Percentiles rank a stretch among this genome's conserved stretches.
Conservation (phyloP, 1,140 invertebrate species). For the Brachionus plicatilis region DNA sequence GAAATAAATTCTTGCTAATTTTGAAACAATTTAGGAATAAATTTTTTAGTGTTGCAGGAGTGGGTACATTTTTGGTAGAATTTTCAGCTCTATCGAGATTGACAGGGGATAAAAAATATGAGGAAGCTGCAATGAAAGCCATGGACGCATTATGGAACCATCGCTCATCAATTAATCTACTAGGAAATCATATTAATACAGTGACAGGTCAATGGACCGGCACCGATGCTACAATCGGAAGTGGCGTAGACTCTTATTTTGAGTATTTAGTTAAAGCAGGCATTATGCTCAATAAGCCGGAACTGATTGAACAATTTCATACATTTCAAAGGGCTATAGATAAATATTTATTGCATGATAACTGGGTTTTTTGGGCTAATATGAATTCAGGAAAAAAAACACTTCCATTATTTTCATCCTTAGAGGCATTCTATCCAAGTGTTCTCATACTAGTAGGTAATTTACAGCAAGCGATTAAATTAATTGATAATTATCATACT, state of each 20-base stretch:
- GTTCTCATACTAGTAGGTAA: slow-evolving; percentile 64
- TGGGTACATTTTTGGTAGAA: slow-evolving; percentile 93
- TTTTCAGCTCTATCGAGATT: slow-evolving; percentile 89
- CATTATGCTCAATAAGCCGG: slow-evolving; percentile 66
- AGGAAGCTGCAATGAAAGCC: slow-evolving; percentile 84
- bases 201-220: slow-evolving; percentile 91
- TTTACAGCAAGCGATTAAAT: neutral
- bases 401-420: slow-evolving; percentile 89
- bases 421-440: slow-evolving; percentile 98
- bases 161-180: slow-evolving; percentile 46
- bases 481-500: slow-evolving; percentile 5
- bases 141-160: slow-evolving; percentile 78
- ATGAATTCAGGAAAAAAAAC: slow-evolving; percentile 91
- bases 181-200: slow-evolving; percentile 92
- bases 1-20: slow-evolving; percentile 80
- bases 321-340: slow-evolving; percentile 72
- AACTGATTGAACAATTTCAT: slow-evolving; percentile 63
- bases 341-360: slow-evolving; percentile 81
- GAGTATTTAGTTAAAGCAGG: slow-evolving; percentile 96
- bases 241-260: slow-evolving; percentile 95
- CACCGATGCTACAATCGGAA: slow-evolving; percentile 80
- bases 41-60: slow-evolving; percentile 74
- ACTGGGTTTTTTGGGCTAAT: slow-evolving; percentile 79
- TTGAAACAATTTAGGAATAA: slow-evolving; percentile 61
- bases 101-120: slow-evolving; percentile 83